Base-by-base conservation (phyloP, 2,113 vertebrate genomes). In the Centropus bengalensis region DNA sequence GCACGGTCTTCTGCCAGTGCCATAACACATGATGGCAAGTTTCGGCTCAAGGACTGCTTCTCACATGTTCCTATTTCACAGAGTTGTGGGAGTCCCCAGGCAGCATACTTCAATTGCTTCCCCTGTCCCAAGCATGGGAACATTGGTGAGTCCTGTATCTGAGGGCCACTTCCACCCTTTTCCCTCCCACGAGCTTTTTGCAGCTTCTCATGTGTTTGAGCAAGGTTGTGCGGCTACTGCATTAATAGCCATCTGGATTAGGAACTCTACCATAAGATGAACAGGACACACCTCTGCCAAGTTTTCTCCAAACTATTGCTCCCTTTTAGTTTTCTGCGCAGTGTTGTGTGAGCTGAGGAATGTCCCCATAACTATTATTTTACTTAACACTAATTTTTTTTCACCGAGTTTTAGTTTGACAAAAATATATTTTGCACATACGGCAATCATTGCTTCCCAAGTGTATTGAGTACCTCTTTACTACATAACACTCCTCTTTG, bases 211-310 rank as follows among this genome's bases (percentile, higher is more conserved):
- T 1, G 0, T 1, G 1, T 38, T 30, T 51, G n/a, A 77, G 55
- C n/a, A 52, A 83, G 38, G 44, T 38, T 78, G 9, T 20, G 28
- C 17, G 56, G 24, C 28, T 66, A 22, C 40, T 68, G 19, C 67
- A 77, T 64, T 45, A 78, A 47, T 3, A 58, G 10, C 16, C 1
- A 15, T 36, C 90, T 88, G 76, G n/a, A 74, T 28, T 63, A 71
- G 1, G 20, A 82, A 47, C 9, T 1, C 36, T 22, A 40, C 18
- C 58, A 38, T 0, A 11, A 62, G 51, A 58, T n/a, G 94, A 62
- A 91, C 21, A 45, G 1, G 42, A 59, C 3, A 6, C 1, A 9
- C 9, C 27, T 89, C 70, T 6, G 8, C 12, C 0, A 0, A 13
- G 2, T 62, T 63, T 45, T 52, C 42, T 32, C 32, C 12, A 44